Evolutionary conservation across 2,888 invertebrate genomes (phyloP).

Genomic region (Fragum sueziense): DNA sequence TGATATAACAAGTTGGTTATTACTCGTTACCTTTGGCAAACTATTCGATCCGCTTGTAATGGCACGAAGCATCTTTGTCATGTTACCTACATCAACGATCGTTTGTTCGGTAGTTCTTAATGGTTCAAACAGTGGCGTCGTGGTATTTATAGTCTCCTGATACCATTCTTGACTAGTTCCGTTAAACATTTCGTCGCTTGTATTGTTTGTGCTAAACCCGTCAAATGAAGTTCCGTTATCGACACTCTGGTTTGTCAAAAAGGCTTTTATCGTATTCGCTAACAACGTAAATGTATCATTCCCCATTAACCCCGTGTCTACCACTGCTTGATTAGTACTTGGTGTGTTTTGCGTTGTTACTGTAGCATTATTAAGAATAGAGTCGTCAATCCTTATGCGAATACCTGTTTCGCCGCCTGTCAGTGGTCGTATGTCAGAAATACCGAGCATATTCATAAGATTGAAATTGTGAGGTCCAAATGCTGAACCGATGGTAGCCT

Average conservation of each 20-base stretch:
- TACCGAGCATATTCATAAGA: constrained; percentile 10
- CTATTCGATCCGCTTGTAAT: background rate
- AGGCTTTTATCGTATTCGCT: background rate
- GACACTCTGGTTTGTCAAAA: background rate
- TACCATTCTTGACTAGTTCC: background rate
- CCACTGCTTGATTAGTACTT: background rate
- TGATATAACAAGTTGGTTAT: background rate
- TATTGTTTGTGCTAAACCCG: background rate
- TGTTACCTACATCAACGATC: background rate
- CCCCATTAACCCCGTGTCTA: background rate
- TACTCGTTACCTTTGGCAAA: background rate
- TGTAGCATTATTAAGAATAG: background rate
- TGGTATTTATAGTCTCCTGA: background rate
- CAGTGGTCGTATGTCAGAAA: constrained; percentile 1
- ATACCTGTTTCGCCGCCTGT: background rate
- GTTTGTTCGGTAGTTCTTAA: background rate
- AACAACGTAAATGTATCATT: constrained; percentile 2
- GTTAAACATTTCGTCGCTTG: background rate
- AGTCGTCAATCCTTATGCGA: background rate
- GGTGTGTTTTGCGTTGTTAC: background rate
- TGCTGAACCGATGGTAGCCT: background rate
- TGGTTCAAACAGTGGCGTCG: background rate
- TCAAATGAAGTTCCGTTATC: background rate
- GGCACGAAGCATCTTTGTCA: background rate
- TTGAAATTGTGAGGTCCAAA: background rate